Percentiles rank a stretch among this genome's conserved stretches.
These are phyloP conservation scores for Drosophila rufa DNA, from an alignment of 1,140 invertebrate genomes.

Conservation along the genomic window DNA sequence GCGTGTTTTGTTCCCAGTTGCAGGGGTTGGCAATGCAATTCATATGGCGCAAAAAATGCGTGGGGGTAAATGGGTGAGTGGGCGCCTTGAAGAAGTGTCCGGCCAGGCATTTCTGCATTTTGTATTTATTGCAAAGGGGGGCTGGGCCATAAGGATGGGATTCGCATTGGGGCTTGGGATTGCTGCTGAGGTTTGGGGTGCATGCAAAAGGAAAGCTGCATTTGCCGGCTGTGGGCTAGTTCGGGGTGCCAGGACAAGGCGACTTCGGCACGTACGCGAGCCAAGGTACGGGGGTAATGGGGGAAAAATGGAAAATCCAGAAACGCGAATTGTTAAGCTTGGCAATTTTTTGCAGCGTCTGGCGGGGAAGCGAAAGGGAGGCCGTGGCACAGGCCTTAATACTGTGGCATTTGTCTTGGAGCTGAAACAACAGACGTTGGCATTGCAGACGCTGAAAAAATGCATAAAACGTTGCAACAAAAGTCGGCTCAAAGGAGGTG, in stretches of 20 bases:
- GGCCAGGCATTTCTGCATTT: constrained; percentile 68
- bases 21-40: constrained; percentile 47
- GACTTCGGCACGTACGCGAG: constrained; percentile 72
- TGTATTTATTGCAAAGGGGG: constrained; percentile 77
- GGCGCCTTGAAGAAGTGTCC: constrained; percentile 73
- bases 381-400: constrained; percentile 66
- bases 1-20: background rate
- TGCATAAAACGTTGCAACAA: constrained; percentile 83
- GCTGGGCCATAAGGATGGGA: too few relatives aligned
- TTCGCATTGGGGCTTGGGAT: background rate
- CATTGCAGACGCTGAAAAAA: constrained; percentile 77
- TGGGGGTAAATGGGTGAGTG: constrained; percentile 14
- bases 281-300: background rate
- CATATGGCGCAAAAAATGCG: constrained; percentile 39
- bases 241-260: constrained; percentile 50
- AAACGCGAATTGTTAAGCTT: constrained; percentile 81
- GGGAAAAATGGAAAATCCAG: constrained; percentile 53
- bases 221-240: constrained; percentile 57
- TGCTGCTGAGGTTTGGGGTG: background rate
- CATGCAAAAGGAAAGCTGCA: constrained; percentile 61
- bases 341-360: constrained; percentile 75
- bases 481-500: constrained; percentile 44
- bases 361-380: constrained; percentile 34
- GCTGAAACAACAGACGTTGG: constrained; percentile 79
- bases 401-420: constrained; percentile 81